Evolutionary conservation across 2,797 vertebrate genomes (phyloP), one percentile per base, ranked within the genome.

Genomic region (Betta splendens): DNA sequence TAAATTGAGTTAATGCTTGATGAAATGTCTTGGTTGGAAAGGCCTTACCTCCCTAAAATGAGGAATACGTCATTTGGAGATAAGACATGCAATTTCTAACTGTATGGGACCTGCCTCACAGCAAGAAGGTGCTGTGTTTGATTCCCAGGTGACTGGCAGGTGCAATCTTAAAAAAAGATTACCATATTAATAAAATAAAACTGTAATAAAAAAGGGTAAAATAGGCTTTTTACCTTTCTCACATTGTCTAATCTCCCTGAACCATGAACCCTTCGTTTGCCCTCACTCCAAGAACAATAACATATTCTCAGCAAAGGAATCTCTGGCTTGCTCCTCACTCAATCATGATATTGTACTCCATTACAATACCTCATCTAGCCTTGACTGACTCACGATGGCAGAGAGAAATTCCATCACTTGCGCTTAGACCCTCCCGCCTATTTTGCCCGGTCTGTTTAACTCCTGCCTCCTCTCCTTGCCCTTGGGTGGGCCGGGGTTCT

Each of bases 401-500:
- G 62, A 56, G 57, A 65, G 49, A 80, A 68, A 83, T 79, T 35
- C 48, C 63, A 63, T 7, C 69, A 62, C 15, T 43, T 20, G 9
- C 55, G 42, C 43, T 29, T 36, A 16, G 42, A 58, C 51, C 47
- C 42, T 45, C 31, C 44, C 53, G 69, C 20, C 61, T 59, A 37
- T 58, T 67, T 45, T 31, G 33, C 50, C 62, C 13, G 44, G n/a
- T 55, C 37, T 51, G 49, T 51, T 55, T 56, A 70, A 81, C 73
- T 58, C 59, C 64, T 75, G 67, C 67, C 52, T 65, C 55, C 32
- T 45, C 28, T 77, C 53, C 73, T 47, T 69, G 36, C 75, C 53
- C 48, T 35, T 84, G 74, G 78, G 70, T 84, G 81, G 86, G 69
- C 67, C 26, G 40, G 64, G 74, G 81, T 85, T 89, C 81, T 67